Evolutionary conservation across 1,140 invertebrate genomes (phyloP), one percentile per base, ranked within the genome.

Genomic region (Apis laboriosa): DNA sequence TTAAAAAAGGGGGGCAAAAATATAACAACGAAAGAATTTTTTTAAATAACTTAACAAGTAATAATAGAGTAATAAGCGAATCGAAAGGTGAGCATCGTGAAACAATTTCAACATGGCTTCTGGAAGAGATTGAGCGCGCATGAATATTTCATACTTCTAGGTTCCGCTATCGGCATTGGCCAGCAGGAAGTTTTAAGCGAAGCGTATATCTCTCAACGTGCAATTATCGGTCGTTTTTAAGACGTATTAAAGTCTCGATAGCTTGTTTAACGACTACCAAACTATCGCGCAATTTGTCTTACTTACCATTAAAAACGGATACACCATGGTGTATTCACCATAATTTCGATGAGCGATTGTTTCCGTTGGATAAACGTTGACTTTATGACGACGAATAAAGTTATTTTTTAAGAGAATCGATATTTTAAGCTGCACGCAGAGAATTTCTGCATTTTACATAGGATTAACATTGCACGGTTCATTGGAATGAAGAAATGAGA

Each of bases 131-230:
- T 51, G 24, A 51, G 49, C n/a, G n/a, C n/a, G 21, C 58, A 51
- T 21, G 72, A 75, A 63, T 75, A 75, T 75, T 74, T 63, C 73
- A 63, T 75, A 63, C 51, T 51, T 43, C 9, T n/a, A 51, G 43
- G 7, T 12, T 63, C 24, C 70, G 17, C 61, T 61, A 74, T 61
- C 34, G 58, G 49, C 13, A 74, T 13, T 34, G 21, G 12, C 21
- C 12, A 4, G 12, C 11, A 63, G 19, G n/a, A 51, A 75, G n/a
- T 75, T 75, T 75, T 24, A 75, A 49, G 61, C 51, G 51, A 75
- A 63, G 21, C 55, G 15, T n/a, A 21, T 34, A 24, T 74, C 55
- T 63, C 43, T 13, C 34, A 43, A 17, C 21, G n/a, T 11, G 21
- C 58, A 60, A 60, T 73, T 73, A 58, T 43, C 55, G 17, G 28